phyloP scores from a whole-genome alignment of 2,797 vertebrate species.

The Vipera ursinii region DNA sequence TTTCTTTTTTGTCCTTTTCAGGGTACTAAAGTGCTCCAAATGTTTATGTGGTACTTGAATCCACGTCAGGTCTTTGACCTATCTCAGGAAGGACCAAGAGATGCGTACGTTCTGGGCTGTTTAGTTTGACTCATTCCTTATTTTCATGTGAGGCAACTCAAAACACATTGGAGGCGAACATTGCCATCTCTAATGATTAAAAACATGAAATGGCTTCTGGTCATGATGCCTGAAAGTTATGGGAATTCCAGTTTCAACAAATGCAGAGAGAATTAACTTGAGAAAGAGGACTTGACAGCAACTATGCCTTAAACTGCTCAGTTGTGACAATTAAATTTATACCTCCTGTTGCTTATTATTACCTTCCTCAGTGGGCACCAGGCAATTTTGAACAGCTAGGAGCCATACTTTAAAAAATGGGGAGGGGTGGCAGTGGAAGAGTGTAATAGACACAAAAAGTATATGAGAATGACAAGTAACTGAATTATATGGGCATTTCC shows the following conservation, averaged over 20 bases:
- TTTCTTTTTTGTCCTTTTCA: slow-evolving; percentile 56
- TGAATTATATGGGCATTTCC: not conserved
- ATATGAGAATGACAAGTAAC: not conserved
- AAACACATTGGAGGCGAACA: not conserved
- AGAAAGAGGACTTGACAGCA: not conserved
- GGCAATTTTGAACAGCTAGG: not conserved
- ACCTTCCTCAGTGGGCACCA: not conserved
- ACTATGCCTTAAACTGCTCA: not conserved
- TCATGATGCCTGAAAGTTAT: not conserved
- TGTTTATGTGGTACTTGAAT: slow-evolving; percentile 99
- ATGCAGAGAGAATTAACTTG: not conserved
- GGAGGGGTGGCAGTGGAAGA: not conserved
- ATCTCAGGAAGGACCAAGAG: slow-evolving; percentile 93
- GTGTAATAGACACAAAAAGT: not conserved
- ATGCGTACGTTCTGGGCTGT: slow-evolving; percentile 84
- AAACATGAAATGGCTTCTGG: not conserved
- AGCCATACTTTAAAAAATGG: not conserved
- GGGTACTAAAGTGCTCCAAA: slow-evolving; percentile 97
- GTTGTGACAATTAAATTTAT: accelerated
- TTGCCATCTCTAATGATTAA: not conserved
- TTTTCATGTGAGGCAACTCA: not conserved
- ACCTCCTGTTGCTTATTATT: not conserved
- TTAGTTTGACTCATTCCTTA: not conserved
- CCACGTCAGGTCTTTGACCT: slow-evolving; percentile 98
- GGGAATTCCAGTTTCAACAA: not conserved